phyloP scores from a whole-genome alignment of 2,113 vertebrate species.

The Hypomesus transpacificus region DNA sequence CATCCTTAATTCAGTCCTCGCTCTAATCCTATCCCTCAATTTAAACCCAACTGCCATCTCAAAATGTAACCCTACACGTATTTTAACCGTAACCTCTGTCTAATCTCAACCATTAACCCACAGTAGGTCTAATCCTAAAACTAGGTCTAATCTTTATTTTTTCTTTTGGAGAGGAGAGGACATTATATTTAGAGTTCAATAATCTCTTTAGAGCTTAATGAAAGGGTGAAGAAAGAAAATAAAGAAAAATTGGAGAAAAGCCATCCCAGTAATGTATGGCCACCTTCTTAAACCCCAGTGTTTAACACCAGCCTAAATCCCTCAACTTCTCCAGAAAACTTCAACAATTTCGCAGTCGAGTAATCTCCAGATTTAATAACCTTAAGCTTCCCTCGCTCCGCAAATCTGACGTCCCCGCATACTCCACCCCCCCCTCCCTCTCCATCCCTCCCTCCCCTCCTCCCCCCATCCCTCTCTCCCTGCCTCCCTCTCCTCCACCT shows the following conservation, averaged over 20 bases:
- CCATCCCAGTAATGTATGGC: conserved; percentile 72
- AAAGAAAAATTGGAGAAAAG: conserved; percentile 47
- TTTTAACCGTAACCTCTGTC: too few species aligned
- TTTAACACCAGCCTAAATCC: conserved; percentile 76
- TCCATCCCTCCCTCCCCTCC: conserved; percentile 19
- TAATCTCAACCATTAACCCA: too few species aligned
- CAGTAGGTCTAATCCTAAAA: too few species aligned
- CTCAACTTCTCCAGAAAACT: conserved; percentile 77
- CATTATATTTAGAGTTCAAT: conserved; percentile 34
- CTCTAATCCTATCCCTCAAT: too few species aligned
- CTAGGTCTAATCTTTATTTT: too few species aligned
- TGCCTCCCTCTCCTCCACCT: conserved; percentile 41
- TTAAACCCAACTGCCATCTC: too few species aligned
- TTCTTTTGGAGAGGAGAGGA: too few species aligned
- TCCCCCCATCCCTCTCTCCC: conserved; percentile 19
- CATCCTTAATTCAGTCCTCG: too few species aligned
- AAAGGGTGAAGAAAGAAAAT: conserved; percentile 23
- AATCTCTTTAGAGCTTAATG: conserved; percentile 52
- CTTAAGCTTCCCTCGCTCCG: conserved; percentile 77
- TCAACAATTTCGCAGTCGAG: conserved; percentile 81
- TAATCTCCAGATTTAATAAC: conserved; percentile 84
- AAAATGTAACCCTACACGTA: too few species aligned
- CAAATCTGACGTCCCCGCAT: conserved; percentile 77
- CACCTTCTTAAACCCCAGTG: conserved; percentile 65
- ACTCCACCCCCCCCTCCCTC: conserved; percentile 48